phyloP scores from a whole-genome alignment of 1,140 invertebrate genomes.

The Musca domestica region DNA sequence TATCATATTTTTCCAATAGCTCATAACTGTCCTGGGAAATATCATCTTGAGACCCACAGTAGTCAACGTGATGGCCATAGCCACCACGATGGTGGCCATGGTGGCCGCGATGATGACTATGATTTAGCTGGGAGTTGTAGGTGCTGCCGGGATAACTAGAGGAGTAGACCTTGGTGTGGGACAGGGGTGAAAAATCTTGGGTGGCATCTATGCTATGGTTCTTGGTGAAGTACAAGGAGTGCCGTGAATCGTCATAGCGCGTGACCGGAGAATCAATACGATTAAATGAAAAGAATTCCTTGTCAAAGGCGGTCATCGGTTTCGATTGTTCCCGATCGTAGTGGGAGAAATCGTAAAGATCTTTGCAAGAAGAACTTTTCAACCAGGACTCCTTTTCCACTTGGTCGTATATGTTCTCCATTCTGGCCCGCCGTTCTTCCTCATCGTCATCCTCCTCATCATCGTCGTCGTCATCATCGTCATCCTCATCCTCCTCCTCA shows the following conservation, averaged over 20 bases:
- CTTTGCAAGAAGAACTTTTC: conserved; percentile 75
- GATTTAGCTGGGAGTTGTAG: conserved; percentile 54
- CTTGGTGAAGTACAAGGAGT: conserved; percentile 57
- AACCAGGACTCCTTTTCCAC: conserved; percentile 60
- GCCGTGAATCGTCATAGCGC: conserved; percentile 71
- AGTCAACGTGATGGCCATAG: conserved; percentile 60
- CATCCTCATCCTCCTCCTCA: conserved; percentile 43
- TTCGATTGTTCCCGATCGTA: conserved; percentile 42
- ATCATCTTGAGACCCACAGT: conserved; percentile 78
- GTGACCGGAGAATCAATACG: conserved; percentile 71
- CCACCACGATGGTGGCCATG: conserved; percentile 58
- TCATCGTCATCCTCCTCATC: conserved; percentile 42
- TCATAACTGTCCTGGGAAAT: conserved; percentile 87
- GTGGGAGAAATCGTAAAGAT: conserved; percentile 66
- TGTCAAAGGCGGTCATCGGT: conserved; percentile 49
- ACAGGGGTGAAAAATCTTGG: conserved; percentile 46
- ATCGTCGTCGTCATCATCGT: conserved; percentile 40
- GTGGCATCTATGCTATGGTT: conserved; percentile 51
- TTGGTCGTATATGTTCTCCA: conserved; percentile 51
- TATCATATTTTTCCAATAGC: conserved; percentile 72
- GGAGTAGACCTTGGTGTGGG: conserved; percentile 67
- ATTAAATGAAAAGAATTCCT: conserved; percentile 52
- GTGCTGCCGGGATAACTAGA: conserved; percentile 81
- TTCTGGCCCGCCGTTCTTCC: no score
- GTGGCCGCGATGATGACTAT: conserved; percentile 48